Evolutionary conservation across 1,140 invertebrate species (phyloP).

Genomic region (Cheumatopsyche charites): DNA sequence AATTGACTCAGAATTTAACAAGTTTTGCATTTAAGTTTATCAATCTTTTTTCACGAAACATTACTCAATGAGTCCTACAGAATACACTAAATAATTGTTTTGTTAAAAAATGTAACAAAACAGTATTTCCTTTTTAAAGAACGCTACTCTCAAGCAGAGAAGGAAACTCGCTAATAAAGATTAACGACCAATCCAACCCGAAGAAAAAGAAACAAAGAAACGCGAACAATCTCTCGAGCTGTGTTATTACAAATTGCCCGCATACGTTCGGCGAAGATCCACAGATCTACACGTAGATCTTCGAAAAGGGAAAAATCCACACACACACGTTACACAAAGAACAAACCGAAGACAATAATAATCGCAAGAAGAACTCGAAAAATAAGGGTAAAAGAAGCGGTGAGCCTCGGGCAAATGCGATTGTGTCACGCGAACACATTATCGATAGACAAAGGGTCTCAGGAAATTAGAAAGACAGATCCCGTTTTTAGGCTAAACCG

Average conservation of each 20-base stretch:
- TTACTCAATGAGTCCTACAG: too few relatives aligned
- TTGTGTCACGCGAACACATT: conserved; percentile 29
- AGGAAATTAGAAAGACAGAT: conserved; percentile 26
- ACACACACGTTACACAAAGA: too few relatives aligned
- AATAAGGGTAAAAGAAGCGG: too few relatives aligned
- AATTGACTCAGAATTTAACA: too few relatives aligned
- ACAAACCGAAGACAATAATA: too few relatives aligned
- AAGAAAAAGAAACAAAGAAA: not conserved
- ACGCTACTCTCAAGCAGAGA: too few relatives aligned
- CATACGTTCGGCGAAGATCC: not conserved
- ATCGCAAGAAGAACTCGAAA: too few relatives aligned
- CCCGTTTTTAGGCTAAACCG: not conserved
- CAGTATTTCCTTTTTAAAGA: too few relatives aligned
- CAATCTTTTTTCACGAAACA: too few relatives aligned
- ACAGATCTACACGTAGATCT: not conserved
- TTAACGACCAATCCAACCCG: not conserved
- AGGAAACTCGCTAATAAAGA: not conserved
- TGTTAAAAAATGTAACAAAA: too few relatives aligned
- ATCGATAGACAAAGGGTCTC: conserved; percentile 20
- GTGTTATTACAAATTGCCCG: conserved; percentile 8
- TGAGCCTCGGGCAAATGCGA: not conserved
- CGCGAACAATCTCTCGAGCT: not conserved
- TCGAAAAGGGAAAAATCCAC: not conserved
- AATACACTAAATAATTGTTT: too few relatives aligned
- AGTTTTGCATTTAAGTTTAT: too few relatives aligned